A percentile compares a stretch with the other conserved stretches of the same genome.
phyloP scores from a whole-genome alignment of 2,113 vertebrate species.

The Psephotus haematonotus region DNA sequence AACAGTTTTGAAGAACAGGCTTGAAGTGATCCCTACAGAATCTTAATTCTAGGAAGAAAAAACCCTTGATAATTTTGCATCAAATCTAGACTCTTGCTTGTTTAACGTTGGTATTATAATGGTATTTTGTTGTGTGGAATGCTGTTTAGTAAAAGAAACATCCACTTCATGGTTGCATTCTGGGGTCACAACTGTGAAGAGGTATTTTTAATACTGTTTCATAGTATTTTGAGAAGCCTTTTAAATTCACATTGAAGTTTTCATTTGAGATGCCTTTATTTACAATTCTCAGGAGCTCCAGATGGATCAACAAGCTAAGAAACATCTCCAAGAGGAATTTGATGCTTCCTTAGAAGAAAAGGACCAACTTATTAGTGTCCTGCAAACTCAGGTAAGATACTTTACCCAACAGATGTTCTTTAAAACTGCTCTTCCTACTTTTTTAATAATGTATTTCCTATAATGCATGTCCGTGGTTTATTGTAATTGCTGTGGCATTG shows the following conservation, averaged over 20 bases:
- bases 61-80: neutral
- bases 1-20: neutral
- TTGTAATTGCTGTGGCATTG: neutral
- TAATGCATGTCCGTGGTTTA: neutral
- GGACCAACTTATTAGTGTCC: conserved; percentile 93
- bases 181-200: neutral
- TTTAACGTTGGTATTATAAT: neutral
- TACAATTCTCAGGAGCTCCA: conserved; percentile 86
- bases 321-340: conserved; percentile 97
- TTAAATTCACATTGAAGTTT: neutral
- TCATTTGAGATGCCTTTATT: neutral
- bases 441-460: neutral
- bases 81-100: neutral
- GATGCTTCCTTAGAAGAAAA: conserved; percentile 95
- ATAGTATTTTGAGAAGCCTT: neutral
- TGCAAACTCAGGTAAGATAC: conserved; percentile 89
- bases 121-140: neutral
- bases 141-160: neutral
- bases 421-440: neutral
- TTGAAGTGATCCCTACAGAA: neutral
- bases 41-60: neutral
- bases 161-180: neutral
- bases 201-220: neutral
- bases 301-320: conserved; percentile 98
- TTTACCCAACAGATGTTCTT: neutral